Evolutionary conservation across 1,140 invertebrate species (phyloP), one percentile per base, ranked within the genome.

Genomic region (Ceratina japonica): DNA sequence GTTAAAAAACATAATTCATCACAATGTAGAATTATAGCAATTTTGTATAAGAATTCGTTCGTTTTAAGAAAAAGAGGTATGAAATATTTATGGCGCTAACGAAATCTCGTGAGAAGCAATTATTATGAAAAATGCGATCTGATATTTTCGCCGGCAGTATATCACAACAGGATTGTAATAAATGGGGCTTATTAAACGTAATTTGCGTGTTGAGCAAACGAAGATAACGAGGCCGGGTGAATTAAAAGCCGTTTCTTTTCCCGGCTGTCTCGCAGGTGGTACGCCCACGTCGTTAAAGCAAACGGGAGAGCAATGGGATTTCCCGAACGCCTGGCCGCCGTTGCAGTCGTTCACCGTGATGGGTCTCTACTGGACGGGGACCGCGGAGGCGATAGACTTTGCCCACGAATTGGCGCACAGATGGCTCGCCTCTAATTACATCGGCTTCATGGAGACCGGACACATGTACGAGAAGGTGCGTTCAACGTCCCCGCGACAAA

Each of bases 301-400:
- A 1, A 95, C 95, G 12, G 95, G 95, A 7, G 95, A 98, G 90
- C 97, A 98, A 91, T 98, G 97, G 97, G 97, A 98, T 88, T 96
- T 94, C 84, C 97, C 97, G 0, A 98, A 98, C 88, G 96, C 95
- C 0, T 98, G 97, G 97, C 94, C 97, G 62, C 97, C 97, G 18
- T 92, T 97, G 8, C 97, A 98, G 81, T 94, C 95, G 27, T 90
- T 95, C 66, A 83, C 95, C 3, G 89, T 93, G 18, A 92, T 95
- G 66, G 94, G 95, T 37, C 90, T 96, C 22, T 87, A 93, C 18
- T 88, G 92, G 58, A 93, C 93, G 4, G 89, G 89, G n/a, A 88
- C 91, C 20, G 79, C 85, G 51, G 88, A 91, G 62, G 94, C 93
- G 12, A 86, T 93, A 52, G 83, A 90, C 22, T 74, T 93, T 18